Percentiles rank a stretch among this genome's conserved stretches.
These are phyloP conservation scores for Sphaerophoria taeniata DNA, from an alignment of 2,888 invertebrate species.

Conservation along the genomic window DNA sequence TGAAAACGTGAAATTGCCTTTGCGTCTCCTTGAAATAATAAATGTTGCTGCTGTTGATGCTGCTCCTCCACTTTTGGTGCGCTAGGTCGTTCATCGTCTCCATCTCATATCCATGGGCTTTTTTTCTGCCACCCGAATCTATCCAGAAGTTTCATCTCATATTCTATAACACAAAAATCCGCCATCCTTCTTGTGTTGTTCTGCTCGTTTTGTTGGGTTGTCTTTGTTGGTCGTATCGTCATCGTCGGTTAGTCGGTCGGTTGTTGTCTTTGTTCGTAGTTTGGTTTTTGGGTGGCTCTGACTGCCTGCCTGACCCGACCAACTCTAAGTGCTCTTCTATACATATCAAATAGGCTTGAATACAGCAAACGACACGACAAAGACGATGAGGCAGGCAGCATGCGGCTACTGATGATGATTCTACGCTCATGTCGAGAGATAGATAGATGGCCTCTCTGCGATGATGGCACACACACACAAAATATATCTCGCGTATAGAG, in stretches of 20 bases:
- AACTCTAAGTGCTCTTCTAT: constrained; percentile 47
- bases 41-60: constrained; percentile 56
- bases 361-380: background rate
- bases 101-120: constrained; percentile 35
- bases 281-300: constrained; percentile 45
- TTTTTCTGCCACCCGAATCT: constrained; percentile 32
- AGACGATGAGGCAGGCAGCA: constrained; percentile 34
- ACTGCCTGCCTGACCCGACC: constrained; percentile 40
- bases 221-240: constrained; percentile 39
- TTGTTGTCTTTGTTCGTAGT: constrained; percentile 20
- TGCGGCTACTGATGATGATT: constrained; percentile 61
- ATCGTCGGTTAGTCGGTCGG: constrained; percentile 15
- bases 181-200: constrained; percentile 17
- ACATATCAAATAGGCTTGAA: constrained; percentile 35
- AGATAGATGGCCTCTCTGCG: constrained; percentile 62
- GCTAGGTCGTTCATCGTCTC: constrained; percentile 72
- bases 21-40: constrained; percentile 67
- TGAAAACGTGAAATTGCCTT: constrained; percentile 69
- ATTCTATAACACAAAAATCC: constrained; percentile 4
- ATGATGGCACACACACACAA: constrained; percentile 60
- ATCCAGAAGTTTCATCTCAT: constrained; percentile 20
- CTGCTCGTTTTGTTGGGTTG: constrained; percentile 73
- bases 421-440: constrained; percentile 25
- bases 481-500: background rate
- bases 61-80: constrained; percentile 50